Evolutionary conservation across 2,797 vertebrate genomes (phyloP).

Genomic region (Sparidentex hasta): DNA sequence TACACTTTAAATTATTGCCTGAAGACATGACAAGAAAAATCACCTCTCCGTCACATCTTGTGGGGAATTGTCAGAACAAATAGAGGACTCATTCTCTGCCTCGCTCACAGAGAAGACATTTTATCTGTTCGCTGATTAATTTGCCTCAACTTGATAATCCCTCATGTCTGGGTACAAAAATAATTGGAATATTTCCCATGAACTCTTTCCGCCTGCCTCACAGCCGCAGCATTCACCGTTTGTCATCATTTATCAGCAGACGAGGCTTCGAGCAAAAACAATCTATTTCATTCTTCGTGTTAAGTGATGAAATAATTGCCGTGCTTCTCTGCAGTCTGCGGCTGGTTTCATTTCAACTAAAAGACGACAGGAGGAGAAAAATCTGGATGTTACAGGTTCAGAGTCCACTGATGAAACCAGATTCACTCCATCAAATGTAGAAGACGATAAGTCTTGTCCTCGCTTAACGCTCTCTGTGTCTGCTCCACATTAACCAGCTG

Average conservation of each 20-base stretch:
- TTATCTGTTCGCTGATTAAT: slow-evolving; percentile 29
- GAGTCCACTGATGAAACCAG: not conserved
- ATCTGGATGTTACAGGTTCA: too few relatives aligned
- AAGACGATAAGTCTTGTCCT: not conserved
- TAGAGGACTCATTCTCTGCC: not conserved
- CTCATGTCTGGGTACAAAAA: slow-evolving; percentile 20
- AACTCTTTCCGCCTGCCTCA: slow-evolving; percentile 2
- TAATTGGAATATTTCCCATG: slow-evolving; percentile 21
- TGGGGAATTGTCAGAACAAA: too few relatives aligned
- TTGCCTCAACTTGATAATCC: slow-evolving; percentile 14
- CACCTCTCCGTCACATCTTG: too few relatives aligned
- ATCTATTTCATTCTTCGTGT: not conserved
- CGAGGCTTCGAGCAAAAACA: not conserved
- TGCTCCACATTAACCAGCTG: not conserved
- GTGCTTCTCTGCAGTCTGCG: not conserved
- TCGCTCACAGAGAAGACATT: not conserved
- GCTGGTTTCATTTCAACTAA: not conserved
- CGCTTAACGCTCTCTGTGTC: not conserved
- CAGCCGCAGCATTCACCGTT: slow-evolving; percentile 1
- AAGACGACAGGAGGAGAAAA: not conserved
- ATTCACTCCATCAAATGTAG: not conserved
- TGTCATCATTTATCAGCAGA: slow-evolving; percentile 13
- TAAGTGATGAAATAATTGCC: not conserved
- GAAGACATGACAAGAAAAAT: too few relatives aligned
- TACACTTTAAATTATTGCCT: too few relatives aligned